Base-by-base conservation (phyloP, 2,888 invertebrate genomes). In the Malthinus flaveolus region DNA sequence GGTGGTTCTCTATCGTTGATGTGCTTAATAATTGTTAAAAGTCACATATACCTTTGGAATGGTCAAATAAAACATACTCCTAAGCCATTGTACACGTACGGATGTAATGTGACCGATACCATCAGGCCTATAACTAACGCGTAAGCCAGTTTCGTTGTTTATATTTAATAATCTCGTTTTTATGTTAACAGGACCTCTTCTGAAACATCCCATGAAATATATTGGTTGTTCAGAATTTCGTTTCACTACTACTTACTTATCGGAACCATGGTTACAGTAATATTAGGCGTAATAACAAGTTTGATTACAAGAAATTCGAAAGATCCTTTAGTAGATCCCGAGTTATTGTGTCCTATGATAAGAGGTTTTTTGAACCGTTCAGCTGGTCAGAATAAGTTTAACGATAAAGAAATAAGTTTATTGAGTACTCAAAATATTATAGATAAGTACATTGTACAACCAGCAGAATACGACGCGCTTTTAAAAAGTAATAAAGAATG, bases 271-370 rank as follows among this genome's bases (percentile, higher is more conserved):
- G 10, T 47, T 2, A 64, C 62, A 15, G 35, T 64, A 7, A 1
- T 60, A 7, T 48, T 64, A 7, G 64, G 64, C 6, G 12, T 52
- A 11, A 32, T 56, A 1, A 45, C 62, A 1, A 62, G 62, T 53
- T 52, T 45, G 13, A 33, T 58, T 9, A 64, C 59, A 9, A 57
- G 45, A 33, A 50, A 32, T 15, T 50, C 55, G n/a, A 81, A 83
- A 65, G 78, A 83, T 0, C 78, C 80, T n/a, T 82, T 83, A 9
- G 78, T 86, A 64, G 82, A 86, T 69, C 84, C 83, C 7, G 82
- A 84, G 54, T 82, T 85, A 34, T 81, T 87, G 66, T 82, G 84
- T 44, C 86, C 86, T 3, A 37, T 31, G 13, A 10, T 56, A 32
- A 36, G 36, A 32, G 31, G 44, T 10, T 52, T 45, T 35, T 12